Base-by-base conservation (phyloP, 2,888 invertebrate genomes). In the Julus scandinavius region DNA sequence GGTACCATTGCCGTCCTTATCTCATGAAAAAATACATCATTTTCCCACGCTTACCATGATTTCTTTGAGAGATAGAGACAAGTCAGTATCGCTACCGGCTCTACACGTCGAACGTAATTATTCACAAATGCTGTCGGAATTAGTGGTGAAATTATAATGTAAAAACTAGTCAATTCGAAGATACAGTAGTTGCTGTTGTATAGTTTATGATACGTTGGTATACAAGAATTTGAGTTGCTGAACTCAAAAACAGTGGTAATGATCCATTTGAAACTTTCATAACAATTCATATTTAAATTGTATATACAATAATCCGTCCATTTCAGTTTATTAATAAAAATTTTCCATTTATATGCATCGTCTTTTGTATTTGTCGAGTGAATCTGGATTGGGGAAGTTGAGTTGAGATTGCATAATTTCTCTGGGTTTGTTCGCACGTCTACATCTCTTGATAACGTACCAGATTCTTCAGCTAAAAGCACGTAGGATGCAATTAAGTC, bases 101-200 rank as follows among this genome's bases (percentile, higher is more conserved):
- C 91, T 93, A 45, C 92, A 92, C 89, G 91, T 92, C n/a, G 93
- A 93, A 89, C 54, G 93, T 90, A 93, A 93, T 90, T 93, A 93
- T 90, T 92, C 93, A 45, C 93, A 93, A 90, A 92, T 93, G 90
- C 91, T 93, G 49, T 93, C 93, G 0, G 93, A 93, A 89, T 91
- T 93, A 2, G 93, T 93, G 85, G 91, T 92, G 89, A 92, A 93
- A 89, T 91, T 93, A 87, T 93, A 85, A 89, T 54, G 17, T 54
- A 0, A 15, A 15, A 54, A 11, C 17, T 13, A 3, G 11, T 54
- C 54, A 54, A 54, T 15, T 54, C 0, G 0, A 54, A 17, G 29
- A 29, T 29, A 29, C 29, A 29, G 29, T 29, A 29, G 29, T 29
- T 29, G 29, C 29, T 29, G 29, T 29, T 29, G 29, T 29, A 29